Evolutionary conservation across 2,888 invertebrate genomes (phyloP).

Genomic region (Polyommatus iphigenia): DNA sequence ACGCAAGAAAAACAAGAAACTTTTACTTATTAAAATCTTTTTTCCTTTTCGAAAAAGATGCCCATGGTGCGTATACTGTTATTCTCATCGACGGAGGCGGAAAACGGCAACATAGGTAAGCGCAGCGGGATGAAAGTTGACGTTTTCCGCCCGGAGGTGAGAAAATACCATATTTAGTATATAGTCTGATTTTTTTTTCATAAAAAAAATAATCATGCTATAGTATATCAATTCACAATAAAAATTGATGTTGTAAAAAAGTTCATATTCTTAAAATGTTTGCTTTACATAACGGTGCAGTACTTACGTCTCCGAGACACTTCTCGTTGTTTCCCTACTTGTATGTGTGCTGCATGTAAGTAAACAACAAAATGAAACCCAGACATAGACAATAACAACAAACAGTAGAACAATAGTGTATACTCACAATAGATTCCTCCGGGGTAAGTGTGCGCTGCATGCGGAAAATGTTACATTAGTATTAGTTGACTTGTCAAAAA

Average conservation of each 20-base stretch:
- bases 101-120: too few relatives aligned
- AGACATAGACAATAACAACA: conserved; percentile 39
- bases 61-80: too few relatives aligned
- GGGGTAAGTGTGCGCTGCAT: conserved; percentile 79
- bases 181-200: neutral
- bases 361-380: conserved; percentile 31
- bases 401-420: conserved; percentile 37
- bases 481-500: conserved; percentile 41
- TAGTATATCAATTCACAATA: neutral
- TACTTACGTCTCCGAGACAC: conserved; percentile 75
- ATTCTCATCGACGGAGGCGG: too few relatives aligned
- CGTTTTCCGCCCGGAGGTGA: too few relatives aligned
- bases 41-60: neutral
- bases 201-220: neutral
- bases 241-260: neutral
- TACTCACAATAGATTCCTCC: conserved; percentile 77
- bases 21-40: too few relatives aligned
- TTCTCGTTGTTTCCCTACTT: conserved; percentile 74
- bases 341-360: conserved; percentile 72
- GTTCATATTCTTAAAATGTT: neutral
- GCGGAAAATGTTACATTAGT: conserved; percentile 61
- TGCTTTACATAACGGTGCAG: neutral
- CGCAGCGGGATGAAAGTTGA: too few relatives aligned
- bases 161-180: neutral
- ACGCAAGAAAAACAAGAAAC: too few relatives aligned